Percentiles rank a stretch among this genome's conserved stretches.
Conservation (phyloP, 2,888 invertebrate genomes). For the Nomada lathburiana region DNA sequence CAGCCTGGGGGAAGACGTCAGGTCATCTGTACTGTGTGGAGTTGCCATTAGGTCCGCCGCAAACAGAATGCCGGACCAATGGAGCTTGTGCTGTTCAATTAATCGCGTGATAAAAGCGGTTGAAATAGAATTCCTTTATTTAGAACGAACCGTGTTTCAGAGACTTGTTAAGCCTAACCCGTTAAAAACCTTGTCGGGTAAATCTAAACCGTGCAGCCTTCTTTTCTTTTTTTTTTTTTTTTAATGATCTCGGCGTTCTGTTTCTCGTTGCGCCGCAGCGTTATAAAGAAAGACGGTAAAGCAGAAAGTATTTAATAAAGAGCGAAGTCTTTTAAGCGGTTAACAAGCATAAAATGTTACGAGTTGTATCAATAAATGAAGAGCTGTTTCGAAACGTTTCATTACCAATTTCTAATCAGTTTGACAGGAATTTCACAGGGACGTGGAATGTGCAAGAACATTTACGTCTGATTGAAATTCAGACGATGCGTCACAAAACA, state of each 20-base stretch:
- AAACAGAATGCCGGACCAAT: slow-evolving; percentile 72
- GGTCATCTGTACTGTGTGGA: slow-evolving; percentile 77
- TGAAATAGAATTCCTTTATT: slow-evolving; percentile 46
- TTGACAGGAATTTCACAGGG: no score
- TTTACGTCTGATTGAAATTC: no score
- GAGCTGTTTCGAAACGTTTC: no score
- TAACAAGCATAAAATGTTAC: background rate
- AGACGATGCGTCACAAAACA: no score
- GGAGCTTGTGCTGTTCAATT: slow-evolving; percentile 78
- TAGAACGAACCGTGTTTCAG: slow-evolving; percentile 26
- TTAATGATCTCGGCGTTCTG: background rate
- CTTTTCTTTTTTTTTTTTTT: background rate
- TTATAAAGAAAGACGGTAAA: background rate
- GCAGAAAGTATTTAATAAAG: background rate
- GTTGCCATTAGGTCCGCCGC: slow-evolving; percentile 78
- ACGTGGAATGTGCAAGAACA: no score
- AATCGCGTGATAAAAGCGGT: slow-evolving; percentile 66
- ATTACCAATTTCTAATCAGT: no score
- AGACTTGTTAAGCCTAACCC: slow-evolving; percentile 17
- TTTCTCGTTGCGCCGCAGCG: background rate
- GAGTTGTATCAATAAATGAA: background rate
- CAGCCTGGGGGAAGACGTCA: slow-evolving; percentile 69
- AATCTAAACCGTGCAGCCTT: slow-evolving; percentile 11
- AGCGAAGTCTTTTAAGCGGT: background rate
- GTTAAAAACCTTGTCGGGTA: slow-evolving; percentile 13